phyloP scores from a whole-genome alignment of 1,140 invertebrate species.

The Hetaerina americana region DNA sequence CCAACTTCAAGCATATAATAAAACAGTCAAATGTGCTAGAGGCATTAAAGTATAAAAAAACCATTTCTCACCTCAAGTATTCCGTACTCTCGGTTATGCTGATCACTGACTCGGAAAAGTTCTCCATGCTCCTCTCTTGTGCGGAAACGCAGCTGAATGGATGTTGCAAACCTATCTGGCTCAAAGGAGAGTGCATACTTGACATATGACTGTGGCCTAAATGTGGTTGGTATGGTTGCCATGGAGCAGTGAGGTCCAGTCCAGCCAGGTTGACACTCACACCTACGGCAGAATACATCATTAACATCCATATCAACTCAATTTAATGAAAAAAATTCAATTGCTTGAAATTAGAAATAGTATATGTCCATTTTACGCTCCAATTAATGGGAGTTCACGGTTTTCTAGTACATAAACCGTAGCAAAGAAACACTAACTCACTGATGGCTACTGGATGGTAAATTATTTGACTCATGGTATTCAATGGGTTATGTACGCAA shows the following conservation, averaged over 20 bases:
- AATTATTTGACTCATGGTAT: no score
- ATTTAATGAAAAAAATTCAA: no score
- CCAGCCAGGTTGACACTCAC: constrained; percentile 86
- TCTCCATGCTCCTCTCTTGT: constrained; percentile 86
- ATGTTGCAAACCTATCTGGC: constrained; percentile 79
- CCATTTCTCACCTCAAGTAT: constrained; percentile 63
- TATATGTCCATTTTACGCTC: no score
- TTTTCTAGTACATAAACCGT: no score
- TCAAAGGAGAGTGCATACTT: constrained; percentile 92
- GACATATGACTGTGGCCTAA: constrained; percentile 85
- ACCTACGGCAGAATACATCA: constrained; percentile 74
- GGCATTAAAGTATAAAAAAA: background rate
- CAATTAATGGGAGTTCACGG: no score
- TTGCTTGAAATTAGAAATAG: no score
- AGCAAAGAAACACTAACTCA: no score
- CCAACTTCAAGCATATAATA: background rate
- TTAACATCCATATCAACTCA: no score
- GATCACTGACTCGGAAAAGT: constrained; percentile 81
- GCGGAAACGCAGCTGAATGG: constrained; percentile 82
- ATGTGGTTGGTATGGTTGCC: constrained; percentile 73
- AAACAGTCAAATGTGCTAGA: background rate
- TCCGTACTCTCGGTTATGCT: constrained; percentile 88
- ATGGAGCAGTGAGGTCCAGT: constrained; percentile 74
- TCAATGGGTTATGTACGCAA: no score
- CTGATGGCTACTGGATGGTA: no score